phyloP scores from a whole-genome alignment of 2,113 vertebrate genomes.

The Todiramphus saurophagus region DNA sequence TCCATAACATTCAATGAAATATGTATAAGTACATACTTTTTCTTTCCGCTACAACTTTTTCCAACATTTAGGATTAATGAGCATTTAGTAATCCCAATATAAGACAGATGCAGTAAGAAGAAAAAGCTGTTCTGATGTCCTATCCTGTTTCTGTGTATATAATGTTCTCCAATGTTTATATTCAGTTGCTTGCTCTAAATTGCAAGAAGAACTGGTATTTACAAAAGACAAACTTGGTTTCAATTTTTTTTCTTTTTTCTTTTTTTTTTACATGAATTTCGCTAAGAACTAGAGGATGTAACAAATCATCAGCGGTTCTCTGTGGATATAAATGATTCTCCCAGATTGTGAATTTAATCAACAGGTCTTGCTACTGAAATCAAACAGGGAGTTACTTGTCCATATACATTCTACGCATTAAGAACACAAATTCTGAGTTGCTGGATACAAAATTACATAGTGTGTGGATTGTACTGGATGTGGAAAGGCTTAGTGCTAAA shows the following conservation, averaged over 20 bases:
- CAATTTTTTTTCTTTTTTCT: background rate
- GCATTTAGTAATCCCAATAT: background rate
- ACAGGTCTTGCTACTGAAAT: background rate
- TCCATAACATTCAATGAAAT: background rate
- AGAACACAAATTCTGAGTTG: background rate
- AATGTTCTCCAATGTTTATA: background rate
- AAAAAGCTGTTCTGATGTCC: background rate
- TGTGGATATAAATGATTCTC: background rate
- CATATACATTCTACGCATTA: background rate
- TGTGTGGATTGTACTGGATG: background rate
- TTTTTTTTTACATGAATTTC: background rate
- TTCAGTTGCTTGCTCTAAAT: background rate
- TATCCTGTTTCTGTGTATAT: background rate
- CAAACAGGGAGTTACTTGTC: background rate
- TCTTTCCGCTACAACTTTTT: background rate
- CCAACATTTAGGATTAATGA: background rate
- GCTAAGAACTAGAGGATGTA: background rate
- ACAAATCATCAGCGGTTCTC: conserved; percentile 2
- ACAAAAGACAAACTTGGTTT: background rate
- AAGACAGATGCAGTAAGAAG: background rate
- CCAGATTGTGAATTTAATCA: background rate
- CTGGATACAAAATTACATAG: background rate
- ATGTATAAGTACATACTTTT: background rate
- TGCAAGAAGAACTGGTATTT: background rate
- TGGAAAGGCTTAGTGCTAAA: background rate